Evolutionary conservation across 2,113 vertebrate species (phyloP).

Genomic region (Haemorhous mexicanus): DNA sequence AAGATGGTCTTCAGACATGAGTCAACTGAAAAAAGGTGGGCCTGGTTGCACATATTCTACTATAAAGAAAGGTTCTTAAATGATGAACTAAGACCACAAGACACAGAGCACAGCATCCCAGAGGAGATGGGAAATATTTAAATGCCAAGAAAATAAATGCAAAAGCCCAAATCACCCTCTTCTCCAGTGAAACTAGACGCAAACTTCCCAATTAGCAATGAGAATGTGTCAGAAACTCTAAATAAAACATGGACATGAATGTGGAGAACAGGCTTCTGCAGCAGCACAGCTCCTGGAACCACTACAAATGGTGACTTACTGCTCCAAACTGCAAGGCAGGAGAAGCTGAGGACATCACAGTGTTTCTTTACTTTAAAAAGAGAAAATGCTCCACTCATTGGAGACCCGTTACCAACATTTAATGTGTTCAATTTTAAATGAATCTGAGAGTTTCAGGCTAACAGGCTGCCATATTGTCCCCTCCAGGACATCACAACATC

Average conservation of each 20-base stretch:
- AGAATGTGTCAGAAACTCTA: neutral
- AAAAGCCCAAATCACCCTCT: neutral
- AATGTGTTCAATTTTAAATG: neutral
- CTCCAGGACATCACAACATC: neutral
- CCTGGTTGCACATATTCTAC: neutral
- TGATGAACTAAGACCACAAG: neutral
- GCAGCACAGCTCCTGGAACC: neutral
- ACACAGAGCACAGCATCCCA: neutral
- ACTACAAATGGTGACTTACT: neutral
- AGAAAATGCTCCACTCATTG: accelerated
- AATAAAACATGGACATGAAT: neutral
- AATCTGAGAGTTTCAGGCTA: neutral
- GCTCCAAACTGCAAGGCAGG: neutral
- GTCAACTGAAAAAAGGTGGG: neutral
- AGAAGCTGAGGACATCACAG: neutral
- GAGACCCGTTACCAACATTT: neutral
- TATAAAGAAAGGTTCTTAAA: neutral
- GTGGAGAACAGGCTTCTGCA: neutral
- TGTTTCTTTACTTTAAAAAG: neutral
- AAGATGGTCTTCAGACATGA: neutral
- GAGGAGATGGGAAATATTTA: neutral
- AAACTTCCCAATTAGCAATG: neutral
- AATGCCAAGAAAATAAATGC: neutral
- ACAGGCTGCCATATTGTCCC: neutral
- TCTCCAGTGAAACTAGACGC: neutral